phyloP scores from a whole-genome alignment of 2,888 invertebrate genomes.

The Dynastes maya region DNA sequence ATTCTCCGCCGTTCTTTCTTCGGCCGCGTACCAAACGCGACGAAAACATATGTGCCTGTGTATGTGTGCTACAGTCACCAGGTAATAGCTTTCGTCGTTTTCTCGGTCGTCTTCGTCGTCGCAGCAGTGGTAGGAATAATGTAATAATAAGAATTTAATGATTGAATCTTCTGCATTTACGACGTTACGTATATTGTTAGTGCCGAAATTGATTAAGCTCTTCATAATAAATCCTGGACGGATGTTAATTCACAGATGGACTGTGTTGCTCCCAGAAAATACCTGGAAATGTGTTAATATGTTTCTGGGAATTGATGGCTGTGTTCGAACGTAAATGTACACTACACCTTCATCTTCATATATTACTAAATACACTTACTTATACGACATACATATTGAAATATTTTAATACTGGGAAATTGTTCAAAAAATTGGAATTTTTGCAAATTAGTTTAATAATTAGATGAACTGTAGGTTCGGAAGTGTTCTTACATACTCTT shows the following conservation, averaged over 20 bases:
- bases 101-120: slow-evolving; percentile 3
- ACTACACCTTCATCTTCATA: background rate
- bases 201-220: slow-evolving; percentile 45
- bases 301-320: slow-evolving; percentile 32
- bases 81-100: slow-evolving; percentile 10
- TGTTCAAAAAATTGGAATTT: no score
- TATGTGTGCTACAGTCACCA: slow-evolving; percentile 39
- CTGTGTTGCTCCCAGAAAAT: slow-evolving; percentile 17
- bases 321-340: background rate
- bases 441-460: no score
- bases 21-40: background rate
- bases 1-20: background rate
- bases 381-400: no score
- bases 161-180: slow-evolving; percentile 45
- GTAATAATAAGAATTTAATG: slow-evolving; percentile 44
- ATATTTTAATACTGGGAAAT: no score
- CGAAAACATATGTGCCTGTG: slow-evolving; percentile 10
- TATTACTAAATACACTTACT: background rate
- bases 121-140: background rate
- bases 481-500: no score
- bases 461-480: no score
- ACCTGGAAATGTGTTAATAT: slow-evolving; percentile 39
- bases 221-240: slow-evolving; percentile 40
- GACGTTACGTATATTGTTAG: slow-evolving; percentile 37
- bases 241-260: slow-evolving; percentile 45